Evolutionary conservation across 2,113 vertebrate species (phyloP).

Genomic region (Penelope pileata): DNA sequence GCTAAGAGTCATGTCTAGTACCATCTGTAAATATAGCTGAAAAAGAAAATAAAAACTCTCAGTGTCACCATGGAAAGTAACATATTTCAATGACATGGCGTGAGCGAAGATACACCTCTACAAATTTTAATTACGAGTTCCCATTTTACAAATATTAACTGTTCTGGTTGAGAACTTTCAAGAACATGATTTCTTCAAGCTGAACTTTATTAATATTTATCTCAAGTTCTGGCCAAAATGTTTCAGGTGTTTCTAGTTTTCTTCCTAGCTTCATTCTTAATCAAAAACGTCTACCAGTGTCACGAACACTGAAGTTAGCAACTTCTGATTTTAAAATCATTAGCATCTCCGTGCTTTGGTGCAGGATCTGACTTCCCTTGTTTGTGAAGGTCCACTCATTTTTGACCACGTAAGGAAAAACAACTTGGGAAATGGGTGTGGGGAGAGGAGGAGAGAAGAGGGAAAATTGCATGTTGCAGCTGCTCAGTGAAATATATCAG

Average conservation of each 20-base stretch:
- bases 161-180: neutral
- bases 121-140: neutral
- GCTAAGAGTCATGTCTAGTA: neutral
- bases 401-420: neutral
- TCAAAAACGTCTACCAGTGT: neutral
- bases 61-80: neutral
- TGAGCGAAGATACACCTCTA: neutral
- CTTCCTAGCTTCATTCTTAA: neutral
- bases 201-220: neutral
- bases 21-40: too few relatives aligned
- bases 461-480: neutral
- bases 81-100: neutral
- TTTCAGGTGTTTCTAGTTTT: neutral
- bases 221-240: neutral
- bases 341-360: neutral
- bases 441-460: neutral
- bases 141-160: neutral
- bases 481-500: neutral
- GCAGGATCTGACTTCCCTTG: neutral
- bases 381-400: neutral
- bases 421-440: neutral
- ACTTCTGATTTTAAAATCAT: neutral
- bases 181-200: neutral
- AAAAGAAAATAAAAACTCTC: neutral
- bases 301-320: too few relatives aligned